These are phyloP conservation scores for Megaceryle maxima DNA, from an alignment of 2,113 vertebrate species.

Conservation along the genomic window DNA sequence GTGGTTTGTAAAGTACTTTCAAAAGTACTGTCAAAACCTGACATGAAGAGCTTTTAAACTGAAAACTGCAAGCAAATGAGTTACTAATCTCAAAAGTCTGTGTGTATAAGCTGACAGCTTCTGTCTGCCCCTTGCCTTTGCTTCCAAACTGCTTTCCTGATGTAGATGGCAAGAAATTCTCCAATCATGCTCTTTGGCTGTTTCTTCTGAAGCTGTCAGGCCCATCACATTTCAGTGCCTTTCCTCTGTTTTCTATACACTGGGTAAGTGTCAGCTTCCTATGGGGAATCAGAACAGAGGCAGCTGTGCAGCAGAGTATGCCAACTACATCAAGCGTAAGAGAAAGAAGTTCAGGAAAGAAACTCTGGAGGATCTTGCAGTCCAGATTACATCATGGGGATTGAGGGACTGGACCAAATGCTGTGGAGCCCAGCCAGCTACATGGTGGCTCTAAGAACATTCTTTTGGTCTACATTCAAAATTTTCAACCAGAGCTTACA, in stretches of 20 bases:
- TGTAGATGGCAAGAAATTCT: slow-evolving; percentile 7
- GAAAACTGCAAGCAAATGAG: slow-evolving; percentile 47
- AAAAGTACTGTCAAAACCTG: slow-evolving; percentile 52
- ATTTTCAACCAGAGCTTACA: background rate
- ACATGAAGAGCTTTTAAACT: slow-evolving; percentile 24
- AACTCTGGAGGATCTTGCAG: slow-evolving; percentile 2
- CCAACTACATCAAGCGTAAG: slow-evolving; percentile 29
- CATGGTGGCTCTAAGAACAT: background rate
- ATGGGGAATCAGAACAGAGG: slow-evolving; percentile 4
- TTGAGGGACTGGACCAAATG: background rate
- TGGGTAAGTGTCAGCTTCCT: slow-evolving; percentile 14
- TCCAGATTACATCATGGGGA: background rate
- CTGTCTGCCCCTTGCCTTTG: slow-evolving; percentile 41
- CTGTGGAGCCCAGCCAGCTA: background rate
- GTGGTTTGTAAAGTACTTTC: slow-evolving; percentile 12
- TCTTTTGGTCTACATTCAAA: background rate
- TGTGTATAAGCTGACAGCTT: slow-evolving; percentile 42
- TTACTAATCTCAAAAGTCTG: slow-evolving; percentile 39
- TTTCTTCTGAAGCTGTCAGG: slow-evolving; percentile 53
- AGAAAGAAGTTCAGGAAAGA: slow-evolving; percentile 33
- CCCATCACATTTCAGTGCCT: background rate
- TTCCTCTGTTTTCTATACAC: background rate
- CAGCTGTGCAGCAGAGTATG: slow-evolving; percentile 17
- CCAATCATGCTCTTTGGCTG: slow-evolving; percentile 38
- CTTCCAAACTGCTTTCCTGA: slow-evolving; percentile 29